These are phyloP conservation scores for Ophioninae sp. DNA, from an alignment of 2,888 invertebrate genomes.

Conservation along the genomic window DNA sequence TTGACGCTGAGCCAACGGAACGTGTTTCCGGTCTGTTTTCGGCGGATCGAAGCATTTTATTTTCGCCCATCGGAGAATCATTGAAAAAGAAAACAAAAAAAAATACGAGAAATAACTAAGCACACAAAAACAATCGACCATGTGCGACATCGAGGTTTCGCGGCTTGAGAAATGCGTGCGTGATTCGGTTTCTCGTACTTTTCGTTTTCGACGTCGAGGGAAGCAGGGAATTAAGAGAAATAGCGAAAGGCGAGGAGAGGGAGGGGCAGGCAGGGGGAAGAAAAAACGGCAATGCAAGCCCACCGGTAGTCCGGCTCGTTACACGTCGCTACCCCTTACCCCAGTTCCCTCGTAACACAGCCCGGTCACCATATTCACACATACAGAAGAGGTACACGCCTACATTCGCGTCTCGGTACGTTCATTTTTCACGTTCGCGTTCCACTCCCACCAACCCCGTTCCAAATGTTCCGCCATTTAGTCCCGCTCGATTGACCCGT, in stretches of 20 bases:
- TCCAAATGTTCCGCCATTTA: not conserved
- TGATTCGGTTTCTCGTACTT: too few species aligned
- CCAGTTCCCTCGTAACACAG: constrained; percentile 47
- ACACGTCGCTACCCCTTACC: constrained; percentile 47
- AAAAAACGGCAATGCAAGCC: constrained; percentile 31
- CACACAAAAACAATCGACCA: too few species aligned
- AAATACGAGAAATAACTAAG: too few species aligned
- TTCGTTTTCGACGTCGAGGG: not conserved
- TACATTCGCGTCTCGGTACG: constrained; percentile 17
- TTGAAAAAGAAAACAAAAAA: too few species aligned
- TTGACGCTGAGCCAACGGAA: too few species aligned
- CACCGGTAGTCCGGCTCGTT: constrained; percentile 54
- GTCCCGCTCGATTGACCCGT: constrained; percentile 11
- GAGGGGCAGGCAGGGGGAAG: constrained; percentile 52
- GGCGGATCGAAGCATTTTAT: too few species aligned
- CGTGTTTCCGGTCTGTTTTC: too few species aligned
- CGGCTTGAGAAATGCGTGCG: too few species aligned
- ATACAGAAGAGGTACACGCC: not conserved
- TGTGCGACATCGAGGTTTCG: too few species aligned
- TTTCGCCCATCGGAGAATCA: too few species aligned
- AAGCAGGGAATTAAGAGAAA: constrained; percentile 7
- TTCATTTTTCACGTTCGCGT: constrained; percentile 26
- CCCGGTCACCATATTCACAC: constrained; percentile 12
- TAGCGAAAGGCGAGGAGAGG: constrained; percentile 39
- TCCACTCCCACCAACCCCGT: not conserved